phyloP scores from a whole-genome alignment of 2,888 invertebrate species.

The Rhagonycha lutea region DNA sequence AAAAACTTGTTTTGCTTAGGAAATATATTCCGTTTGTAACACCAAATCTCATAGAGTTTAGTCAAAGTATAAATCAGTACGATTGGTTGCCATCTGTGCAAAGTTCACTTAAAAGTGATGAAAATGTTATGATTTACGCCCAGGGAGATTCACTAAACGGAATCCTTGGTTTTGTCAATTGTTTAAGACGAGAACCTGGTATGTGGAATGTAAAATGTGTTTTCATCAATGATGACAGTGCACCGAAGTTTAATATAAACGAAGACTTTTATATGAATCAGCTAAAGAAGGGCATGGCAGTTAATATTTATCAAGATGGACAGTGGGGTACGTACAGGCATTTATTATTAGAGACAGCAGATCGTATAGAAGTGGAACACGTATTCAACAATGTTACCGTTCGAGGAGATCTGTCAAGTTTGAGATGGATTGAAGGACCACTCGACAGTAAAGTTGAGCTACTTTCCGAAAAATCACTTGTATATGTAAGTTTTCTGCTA shows the following conservation, averaged over 20 bases:
- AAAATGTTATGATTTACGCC: slow-evolving; percentile 62
- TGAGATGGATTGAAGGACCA: slow-evolving; percentile 78
- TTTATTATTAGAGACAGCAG: no score
- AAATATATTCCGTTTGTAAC: slow-evolving; percentile 57
- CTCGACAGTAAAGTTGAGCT: slow-evolving; percentile 36
- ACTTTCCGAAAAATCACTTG: slow-evolving; percentile 34
- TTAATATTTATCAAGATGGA: no score
- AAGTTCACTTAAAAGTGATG: slow-evolving; percentile 40
- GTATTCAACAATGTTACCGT: no score
- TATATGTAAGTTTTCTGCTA: slow-evolving; percentile 25
- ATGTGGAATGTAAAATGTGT: no score
- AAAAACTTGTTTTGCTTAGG: slow-evolving; percentile 61
- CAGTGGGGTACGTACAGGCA: no score
- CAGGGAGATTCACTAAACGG: slow-evolving; percentile 75
- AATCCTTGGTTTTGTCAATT: slow-evolving; percentile 85
- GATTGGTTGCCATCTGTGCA: slow-evolving; percentile 60
- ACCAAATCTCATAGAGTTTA: slow-evolving; percentile 57
- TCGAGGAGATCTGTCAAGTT: no score
- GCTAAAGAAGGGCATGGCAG: no score
- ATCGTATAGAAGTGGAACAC: no score
- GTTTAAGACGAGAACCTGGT: no score
- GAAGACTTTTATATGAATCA: no score
- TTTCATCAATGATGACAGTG: no score
- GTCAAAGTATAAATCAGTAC: slow-evolving; percentile 53
- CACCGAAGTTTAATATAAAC: no score